Conservation (phyloP, 2,888 invertebrate genomes). For the Auanema freiburgensis region DNA sequence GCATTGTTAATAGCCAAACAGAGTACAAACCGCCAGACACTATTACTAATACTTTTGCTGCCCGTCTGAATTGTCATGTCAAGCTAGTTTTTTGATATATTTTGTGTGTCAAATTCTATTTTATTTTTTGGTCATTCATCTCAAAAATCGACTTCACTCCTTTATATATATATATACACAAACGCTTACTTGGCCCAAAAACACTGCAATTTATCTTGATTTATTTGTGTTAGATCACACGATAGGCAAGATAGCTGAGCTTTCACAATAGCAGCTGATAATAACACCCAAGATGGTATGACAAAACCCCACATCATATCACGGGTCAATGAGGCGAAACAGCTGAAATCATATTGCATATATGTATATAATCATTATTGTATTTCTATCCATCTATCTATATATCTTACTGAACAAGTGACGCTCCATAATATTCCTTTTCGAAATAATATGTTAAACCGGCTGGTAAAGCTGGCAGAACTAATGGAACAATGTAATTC, state of each 20-base stretch:
- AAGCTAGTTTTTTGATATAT: neutral
- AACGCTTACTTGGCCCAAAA: slow-evolving; percentile 40
- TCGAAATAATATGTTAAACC: slow-evolving; percentile 33
- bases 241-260: slow-evolving; percentile 44
- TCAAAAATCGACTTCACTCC: neutral
- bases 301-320: slow-evolving; percentile 47
- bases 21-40: slow-evolving; percentile 30
- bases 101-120: neutral
- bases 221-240: slow-evolving; percentile 34
- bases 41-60: slow-evolving; percentile 24
- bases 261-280: slow-evolving; percentile 31
- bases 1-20: slow-evolving; percentile 34
- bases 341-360: slow-evolving; percentile 28
- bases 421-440: slow-evolving; percentile 34
- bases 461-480: slow-evolving; percentile 33
- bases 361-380: no score
- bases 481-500: slow-evolving; percentile 39
- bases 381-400: no score
- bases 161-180: neutral
- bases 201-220: slow-evolving; percentile 38
- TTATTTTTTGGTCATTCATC: neutral
- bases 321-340: slow-evolving; percentile 36
- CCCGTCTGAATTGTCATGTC: neutral
- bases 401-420: slow-evolving; percentile 27
- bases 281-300: slow-evolving; percentile 44